Evolutionary conservation across 2,797 vertebrate species (phyloP).

Genomic region (Pelodytes ibericus): DNA sequence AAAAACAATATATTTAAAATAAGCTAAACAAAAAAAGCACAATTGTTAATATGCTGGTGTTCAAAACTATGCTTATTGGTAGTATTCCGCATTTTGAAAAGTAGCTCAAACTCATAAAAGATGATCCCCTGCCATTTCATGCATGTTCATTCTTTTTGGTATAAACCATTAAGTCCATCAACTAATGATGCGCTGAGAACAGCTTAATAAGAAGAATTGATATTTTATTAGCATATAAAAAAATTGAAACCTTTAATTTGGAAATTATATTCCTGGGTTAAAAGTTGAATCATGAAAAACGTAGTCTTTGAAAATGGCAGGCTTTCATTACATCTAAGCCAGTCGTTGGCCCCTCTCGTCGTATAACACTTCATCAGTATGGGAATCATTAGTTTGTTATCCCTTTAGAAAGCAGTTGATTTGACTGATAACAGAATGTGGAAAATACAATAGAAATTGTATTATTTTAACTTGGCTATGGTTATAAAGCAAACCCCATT

Average conservation of each 20-base stretch:
- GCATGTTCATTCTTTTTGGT: no score
- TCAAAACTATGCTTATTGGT: no score
- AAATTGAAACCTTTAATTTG: not conserved
- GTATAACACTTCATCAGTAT: not conserved
- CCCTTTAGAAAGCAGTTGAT: not conserved
- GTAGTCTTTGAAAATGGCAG: not conserved
- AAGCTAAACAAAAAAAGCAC: no score
- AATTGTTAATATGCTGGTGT: no score
- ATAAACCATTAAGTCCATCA: no score
- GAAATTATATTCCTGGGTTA: no score
- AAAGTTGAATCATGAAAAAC: not conserved
- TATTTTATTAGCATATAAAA: not conserved
- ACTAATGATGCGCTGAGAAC: no score
- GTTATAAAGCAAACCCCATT: not conserved
- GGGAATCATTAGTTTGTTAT: slow-evolving; percentile 1
- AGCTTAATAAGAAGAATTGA: not conserved
- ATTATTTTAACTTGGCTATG: not conserved
- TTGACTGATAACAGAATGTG: slow-evolving; percentile 6
- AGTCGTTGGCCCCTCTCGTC: not conserved
- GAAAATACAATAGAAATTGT: not conserved
- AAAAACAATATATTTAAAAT: no score
- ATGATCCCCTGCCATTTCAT: no score
- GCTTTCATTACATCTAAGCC: not conserved
- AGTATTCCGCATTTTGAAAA: no score
- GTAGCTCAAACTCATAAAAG: no score